Evolutionary conservation across 2,888 invertebrate genomes (phyloP), one percentile per base, ranked within the genome.

Genomic region (Stramonita haemastoma): DNA sequence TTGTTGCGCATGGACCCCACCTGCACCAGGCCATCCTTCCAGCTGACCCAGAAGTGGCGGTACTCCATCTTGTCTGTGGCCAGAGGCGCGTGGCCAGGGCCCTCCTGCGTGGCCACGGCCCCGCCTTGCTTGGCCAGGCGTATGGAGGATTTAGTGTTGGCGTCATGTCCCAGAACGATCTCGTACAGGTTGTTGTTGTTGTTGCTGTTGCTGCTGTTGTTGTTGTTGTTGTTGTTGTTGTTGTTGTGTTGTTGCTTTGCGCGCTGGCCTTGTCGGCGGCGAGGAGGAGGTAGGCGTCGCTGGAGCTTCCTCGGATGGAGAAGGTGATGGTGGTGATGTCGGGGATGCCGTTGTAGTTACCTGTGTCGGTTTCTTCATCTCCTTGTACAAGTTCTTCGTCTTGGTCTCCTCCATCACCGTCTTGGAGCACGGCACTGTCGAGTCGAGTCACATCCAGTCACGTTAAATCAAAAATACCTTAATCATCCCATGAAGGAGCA

Each of bases 101-200:
- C 4, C 60, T 60, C 60, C 60, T 32, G 32, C 32, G 46, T 46
- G 8, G 13, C 77, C 13, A 26, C 26, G 73, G 77, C 19, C 32
- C 1, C 60, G 19, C 77, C 77, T 13, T 32, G 11, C 32, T 15
- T 79, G 77, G 73, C 26, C 32, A 26, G 5, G 15, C 79, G 32
- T 32, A 83, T 36, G 22, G 81, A 83, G 81, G 81, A 83, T 22
- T 83, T 46, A 46, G 81, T 83, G 81, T 83, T 83, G 81, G 4
- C 19, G 81, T 83, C 46, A 13, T 46, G 36, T 36, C 81, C 81
- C 36, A 83, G 36, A 0, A 26, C 26, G 81, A 83, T 83, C 32
- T 29, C 32, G 81, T 46, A 83, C 22, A n/a, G n/a, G 29, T 29
- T 29, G 73, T 29, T 26, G 73, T 73, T 73, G n/a, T 73, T 60